Evolutionary conservation across 2,888 invertebrate genomes (phyloP).

Genomic region (Lamproptera curius): DNA sequence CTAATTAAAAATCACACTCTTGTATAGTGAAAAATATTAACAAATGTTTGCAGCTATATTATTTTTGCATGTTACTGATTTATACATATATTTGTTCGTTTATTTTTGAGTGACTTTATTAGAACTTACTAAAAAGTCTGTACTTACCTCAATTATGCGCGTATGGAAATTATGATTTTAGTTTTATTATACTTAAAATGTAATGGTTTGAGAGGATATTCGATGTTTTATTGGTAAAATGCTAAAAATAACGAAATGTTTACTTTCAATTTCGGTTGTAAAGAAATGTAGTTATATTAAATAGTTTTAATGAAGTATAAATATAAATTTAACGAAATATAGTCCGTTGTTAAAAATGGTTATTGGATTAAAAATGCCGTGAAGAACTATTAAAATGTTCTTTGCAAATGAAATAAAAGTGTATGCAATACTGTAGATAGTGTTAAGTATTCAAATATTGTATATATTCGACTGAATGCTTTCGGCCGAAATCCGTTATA

Average conservation of each 20-base stretch:
- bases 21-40: background rate
- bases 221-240: background rate
- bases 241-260: too few relatives aligned
- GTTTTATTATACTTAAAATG: background rate
- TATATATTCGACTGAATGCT: conserved; percentile 15
- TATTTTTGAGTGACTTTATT: background rate
- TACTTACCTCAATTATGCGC: conserved; percentile 15
- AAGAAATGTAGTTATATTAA: background rate
- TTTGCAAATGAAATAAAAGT: background rate
- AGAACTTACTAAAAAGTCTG: background rate
- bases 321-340: background rate
- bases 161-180: conserved; percentile 3
- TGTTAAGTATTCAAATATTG: background rate
- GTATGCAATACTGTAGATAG: background rate
- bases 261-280: background rate
- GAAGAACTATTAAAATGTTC: background rate
- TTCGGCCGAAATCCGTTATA: conserved; percentile 29
- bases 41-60: background rate
- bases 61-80: background rate
- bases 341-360: background rate
- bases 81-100: background rate
- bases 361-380: background rate
- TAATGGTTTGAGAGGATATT: background rate
- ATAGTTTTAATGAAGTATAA: background rate
- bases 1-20: background rate